These are phyloP conservation scores for Idaea aversata DNA, from an alignment of 2,888 invertebrate genomes.

Conservation along the genomic window DNA sequence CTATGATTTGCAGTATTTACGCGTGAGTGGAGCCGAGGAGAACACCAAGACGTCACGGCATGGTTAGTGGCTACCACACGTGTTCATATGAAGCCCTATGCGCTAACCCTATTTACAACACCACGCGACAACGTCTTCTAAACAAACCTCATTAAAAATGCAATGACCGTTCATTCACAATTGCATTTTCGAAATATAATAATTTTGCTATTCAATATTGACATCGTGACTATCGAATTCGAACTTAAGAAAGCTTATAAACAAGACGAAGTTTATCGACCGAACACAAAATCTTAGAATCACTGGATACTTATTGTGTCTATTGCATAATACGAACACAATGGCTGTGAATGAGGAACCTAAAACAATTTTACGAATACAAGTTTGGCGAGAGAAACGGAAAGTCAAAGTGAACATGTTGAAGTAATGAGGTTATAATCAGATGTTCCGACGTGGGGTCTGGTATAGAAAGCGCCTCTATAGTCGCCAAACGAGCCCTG, in stretches of 20 bases:
- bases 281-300: not conserved
- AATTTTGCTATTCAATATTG: not conserved
- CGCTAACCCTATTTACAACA: conserved; percentile 67
- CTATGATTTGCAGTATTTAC: conserved; percentile 37
- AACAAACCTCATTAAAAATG: conserved; percentile 35
- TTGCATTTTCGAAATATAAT: not conserved
- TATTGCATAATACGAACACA: conserved; percentile 4
- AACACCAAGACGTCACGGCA: conserved; percentile 42
- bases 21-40: conserved; percentile 50
- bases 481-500: conserved; percentile 50
- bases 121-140: conserved; percentile 43
- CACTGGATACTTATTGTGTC: conserved; percentile 1
- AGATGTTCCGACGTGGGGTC: conserved; percentile 59
- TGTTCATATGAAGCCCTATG: conserved; percentile 62
- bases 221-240: not conserved
- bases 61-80: conserved; percentile 43
- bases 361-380: conserved; percentile 4
- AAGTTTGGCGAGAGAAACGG: conserved; percentile 42
- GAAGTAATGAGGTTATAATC: conserved; percentile 63
- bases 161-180: conserved; percentile 33
- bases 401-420: conserved; percentile 45
- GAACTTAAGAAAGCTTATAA: not conserved
- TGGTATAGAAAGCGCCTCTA: conserved; percentile 58
- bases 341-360: conserved; percentile 11
- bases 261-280: conserved; percentile 2